Base-by-base conservation (phyloP, 2,888 invertebrate species). In the Elmis aenea region DNA sequence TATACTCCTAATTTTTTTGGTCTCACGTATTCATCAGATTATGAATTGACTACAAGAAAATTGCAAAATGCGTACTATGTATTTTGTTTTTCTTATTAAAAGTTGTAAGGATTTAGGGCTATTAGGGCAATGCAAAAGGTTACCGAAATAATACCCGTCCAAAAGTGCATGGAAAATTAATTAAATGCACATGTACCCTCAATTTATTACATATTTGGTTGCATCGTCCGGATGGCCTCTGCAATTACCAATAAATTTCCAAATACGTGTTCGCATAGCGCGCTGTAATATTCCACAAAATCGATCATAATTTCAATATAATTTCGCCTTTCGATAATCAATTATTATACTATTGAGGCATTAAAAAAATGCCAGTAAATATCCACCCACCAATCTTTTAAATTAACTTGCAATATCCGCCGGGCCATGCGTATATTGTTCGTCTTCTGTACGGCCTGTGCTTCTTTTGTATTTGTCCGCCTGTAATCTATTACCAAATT, bases 401-500 rank as follows among this genome's bases (percentile, higher is more conserved):
- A 39, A 39, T 39, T 34, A 39, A 39, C 30, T 35, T 30, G 26
- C 34, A 33, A 38, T 10, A 18, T 32, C 26, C 20, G 23, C 26
- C 26, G 30, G 27, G 16, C 35, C 35, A 41, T 27, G 22, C 21
- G 12, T 13, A 12, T 20, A 28, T 5, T 29, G 8, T 3, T 29
- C 24, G 10, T 8, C 14, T 11, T 29, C 24, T n/a, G 12, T 13
- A 6, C 20, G 3, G n/a, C 10, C n/a, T 10, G 8, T 6, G 6
- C 16, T 25, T 11, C 26, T 23, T 14, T 18, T 26, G 10, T 20
- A 11, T 8, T 6, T 30, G 39, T 37, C 22, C 39, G 38, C 40
- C 38, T 41, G 31, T 37, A 44, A 46, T 51, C 50, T 44, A 46
- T 48, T 49, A 41, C 46, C 43, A 48, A 52, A 55, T 51, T 46